These are phyloP conservation scores for Callochromis pleurospilus DNA, from an alignment of 2,113 vertebrate genomes.

Conservation along the genomic window DNA sequence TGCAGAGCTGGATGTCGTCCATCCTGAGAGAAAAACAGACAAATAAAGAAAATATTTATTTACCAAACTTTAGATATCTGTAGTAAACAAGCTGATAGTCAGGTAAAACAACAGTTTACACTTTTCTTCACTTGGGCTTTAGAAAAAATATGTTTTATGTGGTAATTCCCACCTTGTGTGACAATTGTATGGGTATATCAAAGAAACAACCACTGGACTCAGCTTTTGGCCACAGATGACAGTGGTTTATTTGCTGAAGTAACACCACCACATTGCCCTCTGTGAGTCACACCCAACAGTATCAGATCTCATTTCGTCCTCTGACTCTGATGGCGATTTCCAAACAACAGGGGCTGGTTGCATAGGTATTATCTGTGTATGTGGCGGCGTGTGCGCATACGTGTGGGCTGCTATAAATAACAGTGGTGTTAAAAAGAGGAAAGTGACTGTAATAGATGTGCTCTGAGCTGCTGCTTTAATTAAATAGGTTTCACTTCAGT, in stretches of 20 bases:
- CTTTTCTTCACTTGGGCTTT: background rate
- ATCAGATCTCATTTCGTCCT: slow-evolving; percentile 34
- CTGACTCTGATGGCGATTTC: background rate
- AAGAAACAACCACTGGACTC: background rate
- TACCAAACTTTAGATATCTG: background rate
- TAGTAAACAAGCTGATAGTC: background rate
- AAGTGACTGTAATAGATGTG: background rate
- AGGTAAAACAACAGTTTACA: background rate
- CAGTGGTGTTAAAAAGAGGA: background rate
- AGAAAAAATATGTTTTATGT: background rate
- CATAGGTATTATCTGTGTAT: background rate
- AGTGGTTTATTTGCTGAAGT: slow-evolving; percentile 18
- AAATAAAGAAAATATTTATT: background rate
- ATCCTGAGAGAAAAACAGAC: slow-evolving; percentile 70
- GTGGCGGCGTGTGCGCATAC: background rate
- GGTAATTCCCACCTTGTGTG: background rate
- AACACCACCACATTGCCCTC: background rate
- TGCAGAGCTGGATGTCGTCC: slow-evolving; percentile 88
- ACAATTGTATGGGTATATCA: background rate
- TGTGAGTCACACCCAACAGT: slow-evolving; percentile 5
- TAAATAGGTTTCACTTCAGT: background rate
- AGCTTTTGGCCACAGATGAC: background rate
- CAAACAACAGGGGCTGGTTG: background rate
- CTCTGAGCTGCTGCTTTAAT: background rate
- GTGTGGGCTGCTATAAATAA: background rate